Base-by-base conservation (phyloP, 2,888 invertebrate genomes). In the Phasia obesa region DNA sequence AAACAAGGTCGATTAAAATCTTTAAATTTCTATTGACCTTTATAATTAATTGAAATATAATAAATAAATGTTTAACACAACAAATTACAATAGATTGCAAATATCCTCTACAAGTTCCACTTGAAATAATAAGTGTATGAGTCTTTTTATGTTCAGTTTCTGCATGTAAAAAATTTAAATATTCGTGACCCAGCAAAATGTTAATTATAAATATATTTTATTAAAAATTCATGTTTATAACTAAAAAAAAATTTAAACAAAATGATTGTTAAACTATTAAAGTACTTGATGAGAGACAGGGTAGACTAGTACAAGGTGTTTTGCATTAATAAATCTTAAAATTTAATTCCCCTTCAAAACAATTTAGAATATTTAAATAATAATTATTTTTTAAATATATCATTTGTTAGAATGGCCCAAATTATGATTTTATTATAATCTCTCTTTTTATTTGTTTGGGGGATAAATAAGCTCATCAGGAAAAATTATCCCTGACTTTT, bases 171-270 rank as follows among this genome's bases (percentile, higher is more conserved):
- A 38, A 73, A 64, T 74, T 74, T 42, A 44, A 74, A 74, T 74
- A 64, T 53, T 74, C 74, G 74, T 74, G 74, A 74, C 55, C 55
- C 53, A 74, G 13, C 64, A 74, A 55, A 64, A 64, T 62, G 62
- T 42, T 62, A 42, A 44, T 74, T 17, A 13, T 64, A 44, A 27
- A n/a, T 11, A 42, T 4, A n/a, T 13, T 27, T 11, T 42, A 42
- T 38, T 38, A 23, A 42, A 38, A 59, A 60, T 13, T 9, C 35
- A 23, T 38, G 59, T 4, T 21, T 60, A 23, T 21, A n/a, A 57
- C 13, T 57, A 19, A 57, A 35, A 57, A 19, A 57, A 35, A 57
- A 47, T 9, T 7, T 4, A 19, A 21, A 21, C 17, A 47, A 57
- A 19, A 17, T 35, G 57, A 19, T 13, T 57, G 19, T 42, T 13